Percentiles rank a stretch among this genome's conserved stretches.
Evolutionary conservation across 2,888 invertebrate species (phyloP).

Genomic region (Phalera bucephala): DNA sequence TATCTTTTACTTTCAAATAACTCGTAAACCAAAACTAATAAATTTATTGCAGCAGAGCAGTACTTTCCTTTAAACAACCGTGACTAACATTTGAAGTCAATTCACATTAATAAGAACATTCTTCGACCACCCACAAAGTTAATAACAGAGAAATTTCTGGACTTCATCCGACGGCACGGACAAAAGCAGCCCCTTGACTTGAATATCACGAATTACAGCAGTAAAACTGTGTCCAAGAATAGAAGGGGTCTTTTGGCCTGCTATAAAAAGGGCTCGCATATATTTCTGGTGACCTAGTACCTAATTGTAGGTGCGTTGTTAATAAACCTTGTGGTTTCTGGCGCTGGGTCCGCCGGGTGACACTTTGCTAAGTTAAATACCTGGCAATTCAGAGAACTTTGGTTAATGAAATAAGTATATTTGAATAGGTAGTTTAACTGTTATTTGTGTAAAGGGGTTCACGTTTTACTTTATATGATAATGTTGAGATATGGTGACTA

Average conservation of each 20-base stretch:
- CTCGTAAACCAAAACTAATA: too few species aligned
- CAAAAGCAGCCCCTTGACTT: constrained; percentile 38
- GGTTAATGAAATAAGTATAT: constrained; percentile 3
- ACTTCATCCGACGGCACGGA: constrained; percentile 23
- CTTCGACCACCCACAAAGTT: constrained; percentile 36
- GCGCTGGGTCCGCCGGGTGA: constrained; percentile 11
- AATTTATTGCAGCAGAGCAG: too few species aligned
- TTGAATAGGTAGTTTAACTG: not conserved
- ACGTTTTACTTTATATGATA: too few species aligned
- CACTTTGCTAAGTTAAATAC: constrained; percentile 20
- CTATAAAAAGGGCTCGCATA: constrained; percentile 38
- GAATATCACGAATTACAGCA: constrained; percentile 43
- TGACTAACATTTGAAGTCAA: constrained; percentile 18
- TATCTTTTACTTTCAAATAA: too few species aligned
- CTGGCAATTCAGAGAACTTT: constrained; percentile 13
- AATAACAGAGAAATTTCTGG: constrained; percentile 28
- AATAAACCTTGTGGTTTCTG: constrained; percentile 24
- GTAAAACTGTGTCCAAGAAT: constrained; percentile 33
- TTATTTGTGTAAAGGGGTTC: too few species aligned
- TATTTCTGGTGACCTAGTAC: constrained; percentile 31
- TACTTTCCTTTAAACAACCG: too few species aligned
- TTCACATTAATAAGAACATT: constrained; percentile 38
- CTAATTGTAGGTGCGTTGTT: constrained; percentile 30
- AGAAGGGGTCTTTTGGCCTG: constrained; percentile 34
- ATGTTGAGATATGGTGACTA: too few species aligned